phyloP scores from a whole-genome alignment of 2,888 invertebrate species.

The Marronus borbonicus region DNA sequence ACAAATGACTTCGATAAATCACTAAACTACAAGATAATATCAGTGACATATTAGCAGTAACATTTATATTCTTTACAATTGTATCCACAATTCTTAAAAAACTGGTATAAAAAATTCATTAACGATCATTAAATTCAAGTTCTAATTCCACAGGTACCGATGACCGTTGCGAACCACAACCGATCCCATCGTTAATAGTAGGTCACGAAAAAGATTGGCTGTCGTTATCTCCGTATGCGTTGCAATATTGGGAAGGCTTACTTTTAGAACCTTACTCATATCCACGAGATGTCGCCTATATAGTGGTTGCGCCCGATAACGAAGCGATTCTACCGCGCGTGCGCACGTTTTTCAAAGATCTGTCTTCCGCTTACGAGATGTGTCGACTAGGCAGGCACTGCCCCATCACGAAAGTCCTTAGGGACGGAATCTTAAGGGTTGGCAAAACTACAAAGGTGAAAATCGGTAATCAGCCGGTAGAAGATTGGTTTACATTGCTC shows the following conservation, averaged over 20 bases:
- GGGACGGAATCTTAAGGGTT: constrained; percentile 91
- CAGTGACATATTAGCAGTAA: too few species aligned
- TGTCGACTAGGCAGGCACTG: constrained; percentile 95
- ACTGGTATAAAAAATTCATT: not conserved
- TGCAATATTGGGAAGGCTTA: constrained; percentile 97
- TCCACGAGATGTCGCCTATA: constrained; percentile 93
- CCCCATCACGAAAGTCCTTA: constrained; percentile 86
- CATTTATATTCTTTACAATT: too few species aligned
- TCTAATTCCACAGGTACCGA: constrained; percentile 76
- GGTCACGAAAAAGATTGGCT: constrained; percentile 97
- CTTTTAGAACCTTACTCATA: constrained; percentile 97
- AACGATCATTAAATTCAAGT: not conserved
- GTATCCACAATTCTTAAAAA: too few species aligned
- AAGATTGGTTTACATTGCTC: constrained; percentile 91
- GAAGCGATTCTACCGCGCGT: constrained; percentile 86
- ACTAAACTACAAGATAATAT: too few species aligned
- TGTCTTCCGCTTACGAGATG: constrained; percentile 95
- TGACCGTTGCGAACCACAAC: constrained; percentile 97
- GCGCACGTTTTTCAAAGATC: constrained; percentile 91
- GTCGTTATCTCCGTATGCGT: constrained; percentile 93
- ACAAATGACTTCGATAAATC: too few species aligned
- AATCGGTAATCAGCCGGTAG: constrained; percentile 77
- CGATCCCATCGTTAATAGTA: constrained; percentile 93
- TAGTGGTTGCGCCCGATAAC: constrained; percentile 95
- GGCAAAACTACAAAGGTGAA: constrained; percentile 78